Conservation (phyloP, 1,140 invertebrate species). For the Heterodera carotae region DNA sequence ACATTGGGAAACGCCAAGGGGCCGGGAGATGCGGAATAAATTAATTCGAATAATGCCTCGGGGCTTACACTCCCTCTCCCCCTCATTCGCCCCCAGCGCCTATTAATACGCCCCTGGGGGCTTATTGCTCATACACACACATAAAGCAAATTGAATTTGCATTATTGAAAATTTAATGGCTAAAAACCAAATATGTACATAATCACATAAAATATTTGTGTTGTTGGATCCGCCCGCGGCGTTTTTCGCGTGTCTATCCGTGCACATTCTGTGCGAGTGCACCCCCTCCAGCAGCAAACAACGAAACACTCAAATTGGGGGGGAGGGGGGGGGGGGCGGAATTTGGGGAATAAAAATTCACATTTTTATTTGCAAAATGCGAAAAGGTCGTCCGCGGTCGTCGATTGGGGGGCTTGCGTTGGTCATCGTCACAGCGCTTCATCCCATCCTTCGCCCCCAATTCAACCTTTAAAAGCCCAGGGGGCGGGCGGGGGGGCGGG, state of each 20-base stretch:
- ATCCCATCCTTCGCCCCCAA: not conserved
- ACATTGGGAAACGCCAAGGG: not conserved
- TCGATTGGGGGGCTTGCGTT: not conserved
- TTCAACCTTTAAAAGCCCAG: constrained; percentile 2
- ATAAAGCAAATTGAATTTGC: not conserved
- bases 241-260: too few relatives aligned
- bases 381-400: not conserved
- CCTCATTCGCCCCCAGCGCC: too few relatives aligned
- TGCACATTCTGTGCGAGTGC: too few relatives aligned
- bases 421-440: not conserved
- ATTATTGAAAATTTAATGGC: not conserved
- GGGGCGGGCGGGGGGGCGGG: too few relatives aligned
- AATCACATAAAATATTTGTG: too few relatives aligned
- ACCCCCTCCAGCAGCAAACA: too few relatives aligned
- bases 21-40: constrained; percentile 1
- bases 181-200: constrained; percentile 1
- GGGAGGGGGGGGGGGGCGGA: too few relatives aligned
- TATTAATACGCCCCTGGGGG: not conserved
- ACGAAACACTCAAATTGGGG: not conserved
- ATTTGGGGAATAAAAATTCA: not conserved
- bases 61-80: not conserved
- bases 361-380: not conserved
- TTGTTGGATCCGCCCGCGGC: not conserved
- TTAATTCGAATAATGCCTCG: constrained; percentile 8
- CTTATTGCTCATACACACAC: not conserved